Evolutionary conservation across 2,888 invertebrate species (phyloP), one percentile per base, ranked within the genome.

Genomic region (Eristalis intricaria): DNA sequence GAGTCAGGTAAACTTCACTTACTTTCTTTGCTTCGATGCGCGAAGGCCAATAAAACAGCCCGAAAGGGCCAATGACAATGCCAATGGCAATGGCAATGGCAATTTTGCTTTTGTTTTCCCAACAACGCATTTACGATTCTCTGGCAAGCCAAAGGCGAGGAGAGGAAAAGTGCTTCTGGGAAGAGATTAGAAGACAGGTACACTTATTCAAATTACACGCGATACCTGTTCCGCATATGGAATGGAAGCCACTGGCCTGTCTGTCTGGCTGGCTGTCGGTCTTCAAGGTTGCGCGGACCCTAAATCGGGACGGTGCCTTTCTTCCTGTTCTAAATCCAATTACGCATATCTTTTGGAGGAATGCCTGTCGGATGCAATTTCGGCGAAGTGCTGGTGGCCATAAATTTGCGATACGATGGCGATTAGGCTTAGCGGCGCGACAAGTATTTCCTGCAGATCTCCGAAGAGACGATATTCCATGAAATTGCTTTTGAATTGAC

Each of bases 1-100:
- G 85, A 74, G 82, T 65, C 82, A 86, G 81, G 76, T 84, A 83
- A 70, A 69, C 56, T 35, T 80, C 64, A 73, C 81, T 86, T 86
- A 86, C 85, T 86, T 86, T 86, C 85, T 86, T 86, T 66, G 77
- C 77, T 65, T 64, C 50, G 61, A 35, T 64, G 19, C 19, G 35
- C 58, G 50, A 66, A 77, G 56, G 38, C 50, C 68, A 77, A 61
- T 61, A 69, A 85, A 80, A 63, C n/a, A 84, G 32, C 26, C 29
- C 19, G 50, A 8, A 50, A 50, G 50, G 60, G 19, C 8, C 32
- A 61, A 71, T 29, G 60, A 38, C 38, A 58, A 38, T 56, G 22
- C 19, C 66, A 38, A 68, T 58, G 7, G 43, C 32, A 32, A 38
- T 56, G 22, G 23, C 66, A 38, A 68, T 58, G 7, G 43, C 32